A percentile compares a stretch with the other conserved stretches of the same genome.
These are phyloP conservation scores for Toxotes jaculatrix DNA, from an alignment of 2,113 vertebrate species.

Conservation along the genomic window DNA sequence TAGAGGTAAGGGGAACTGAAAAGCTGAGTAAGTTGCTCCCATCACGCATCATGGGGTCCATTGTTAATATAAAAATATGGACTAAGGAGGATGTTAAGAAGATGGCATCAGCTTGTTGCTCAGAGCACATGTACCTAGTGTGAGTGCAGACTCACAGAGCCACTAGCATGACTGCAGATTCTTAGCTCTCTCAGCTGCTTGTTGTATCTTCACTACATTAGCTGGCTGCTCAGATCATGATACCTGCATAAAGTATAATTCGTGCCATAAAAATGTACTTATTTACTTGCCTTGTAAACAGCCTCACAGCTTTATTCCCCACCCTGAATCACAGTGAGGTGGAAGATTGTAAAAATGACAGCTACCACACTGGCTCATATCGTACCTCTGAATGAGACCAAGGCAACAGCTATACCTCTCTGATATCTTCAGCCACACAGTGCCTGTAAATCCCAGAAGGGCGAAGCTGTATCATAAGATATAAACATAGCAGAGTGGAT, in stretches of 20 bases:
- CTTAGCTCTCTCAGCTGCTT: neutral
- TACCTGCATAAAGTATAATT: constrained; percentile 9
- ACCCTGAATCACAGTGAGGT: constrained; percentile 24
- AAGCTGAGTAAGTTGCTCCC: too few relatives aligned
- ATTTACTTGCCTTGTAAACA: constrained; percentile 19
- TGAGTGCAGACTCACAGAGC: neutral
- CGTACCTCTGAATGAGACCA: constrained; percentile 35
- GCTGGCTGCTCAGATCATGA: too few relatives aligned
- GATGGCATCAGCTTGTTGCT: constrained; percentile 9
- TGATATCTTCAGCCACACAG: constrained; percentile 39
- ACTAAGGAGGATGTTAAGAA: neutral
- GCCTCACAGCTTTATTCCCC: neutral
- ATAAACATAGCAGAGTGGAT: constrained; percentile 52
- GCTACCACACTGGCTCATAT: constrained; percentile 17
- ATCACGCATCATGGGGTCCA: too few relatives aligned
- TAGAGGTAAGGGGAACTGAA: too few relatives aligned
- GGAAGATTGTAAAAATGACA: constrained; percentile 39
- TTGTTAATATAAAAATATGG: neutral
- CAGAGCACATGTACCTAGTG: neutral
- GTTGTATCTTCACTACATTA: neutral
- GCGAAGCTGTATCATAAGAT: constrained; percentile 40
- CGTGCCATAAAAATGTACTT: constrained; percentile 20
- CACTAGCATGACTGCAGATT: neutral
- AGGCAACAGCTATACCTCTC: constrained; percentile 34
- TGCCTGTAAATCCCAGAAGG: constrained; percentile 50